These are phyloP conservation scores for Andrena dorsata DNA, from an alignment of 2,888 invertebrate genomes.

Conservation along the genomic window DNA sequence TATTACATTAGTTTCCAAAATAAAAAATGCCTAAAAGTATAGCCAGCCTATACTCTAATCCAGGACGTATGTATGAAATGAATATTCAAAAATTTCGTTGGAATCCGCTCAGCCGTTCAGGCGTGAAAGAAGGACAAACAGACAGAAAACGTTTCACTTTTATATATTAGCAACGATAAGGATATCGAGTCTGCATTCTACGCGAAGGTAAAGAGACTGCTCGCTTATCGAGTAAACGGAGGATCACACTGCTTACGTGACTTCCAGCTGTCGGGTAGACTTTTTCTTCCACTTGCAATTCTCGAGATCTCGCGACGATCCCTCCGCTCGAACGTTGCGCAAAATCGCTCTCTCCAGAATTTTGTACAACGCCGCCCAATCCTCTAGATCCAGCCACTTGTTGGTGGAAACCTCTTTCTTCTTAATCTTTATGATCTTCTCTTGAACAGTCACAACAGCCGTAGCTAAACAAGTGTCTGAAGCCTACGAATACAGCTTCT, in stretches of 20 bases:
- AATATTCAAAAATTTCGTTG: too few relatives aligned
- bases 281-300: conserved; percentile 69
- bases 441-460: conserved; percentile 77
- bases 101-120: too few relatives aligned
- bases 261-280: conserved; percentile 74
- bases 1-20: too few relatives aligned
- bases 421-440: conserved; percentile 75
- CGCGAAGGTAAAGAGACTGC: neutral
- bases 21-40: too few relatives aligned
- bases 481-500: conserved; percentile 65
- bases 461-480: conserved; percentile 77
- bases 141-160: too few relatives aligned
- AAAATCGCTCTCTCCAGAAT: conserved; percentile 75
- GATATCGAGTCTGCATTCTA: too few relatives aligned
- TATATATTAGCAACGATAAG: too few relatives aligned
- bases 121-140: too few relatives aligned
- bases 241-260: conserved; percentile 72
- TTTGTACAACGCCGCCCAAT: conserved; percentile 77
- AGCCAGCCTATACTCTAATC: too few relatives aligned
- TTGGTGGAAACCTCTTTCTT: conserved; percentile 75
- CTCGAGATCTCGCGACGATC: conserved; percentile 33
- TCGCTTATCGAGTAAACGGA: neutral
- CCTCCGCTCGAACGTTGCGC: conserved; percentile 62
- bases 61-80: too few relatives aligned
- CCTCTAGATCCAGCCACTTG: conserved; percentile 78